Evolutionary conservation across 2,113 vertebrate species (phyloP).

Genomic region (Tonatia bakeri): DNA sequence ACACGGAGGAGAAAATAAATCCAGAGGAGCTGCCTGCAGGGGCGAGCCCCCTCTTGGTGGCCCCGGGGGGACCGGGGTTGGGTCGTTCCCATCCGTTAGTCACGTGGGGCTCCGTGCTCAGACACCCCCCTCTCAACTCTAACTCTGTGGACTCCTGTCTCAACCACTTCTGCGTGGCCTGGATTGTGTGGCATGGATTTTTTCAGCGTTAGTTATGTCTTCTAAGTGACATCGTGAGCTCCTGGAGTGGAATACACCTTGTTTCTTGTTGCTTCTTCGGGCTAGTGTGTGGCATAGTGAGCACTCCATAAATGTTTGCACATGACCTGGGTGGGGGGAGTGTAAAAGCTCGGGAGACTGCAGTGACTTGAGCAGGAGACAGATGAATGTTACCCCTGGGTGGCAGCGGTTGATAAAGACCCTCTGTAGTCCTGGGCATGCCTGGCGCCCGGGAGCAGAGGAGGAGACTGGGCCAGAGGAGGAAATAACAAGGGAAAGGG

Average conservation of each 20-base stretch:
- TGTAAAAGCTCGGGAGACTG: not conserved
- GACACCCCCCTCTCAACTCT: not conserved
- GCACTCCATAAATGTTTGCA: not conserved
- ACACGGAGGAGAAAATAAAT: not conserved
- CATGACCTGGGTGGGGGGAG: fast-evolving
- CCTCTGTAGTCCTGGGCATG: not conserved
- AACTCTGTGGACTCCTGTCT: not conserved
- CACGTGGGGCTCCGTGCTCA: not conserved
- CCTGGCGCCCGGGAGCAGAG: not conserved
- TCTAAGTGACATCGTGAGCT: not conserved
- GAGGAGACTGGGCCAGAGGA: not conserved
- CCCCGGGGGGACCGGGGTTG: not conserved
- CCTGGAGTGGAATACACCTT: not conserved
- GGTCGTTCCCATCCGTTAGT: fast-evolving
- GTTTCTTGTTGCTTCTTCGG: not conserved
- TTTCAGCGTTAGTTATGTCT: not conserved
- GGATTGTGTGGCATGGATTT: not conserved
- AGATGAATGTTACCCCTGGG: not conserved
- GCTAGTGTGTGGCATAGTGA: not conserved
- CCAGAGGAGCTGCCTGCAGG: not conserved
- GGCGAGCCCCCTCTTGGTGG: not conserved
- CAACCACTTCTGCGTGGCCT: not conserved
- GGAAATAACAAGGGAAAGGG: not conserved
- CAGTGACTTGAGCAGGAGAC: not conserved
- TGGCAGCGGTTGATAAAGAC: not conserved